Base-by-base conservation (phyloP, 2,797 vertebrate species). In the Tragelaphus oryx region DNA sequence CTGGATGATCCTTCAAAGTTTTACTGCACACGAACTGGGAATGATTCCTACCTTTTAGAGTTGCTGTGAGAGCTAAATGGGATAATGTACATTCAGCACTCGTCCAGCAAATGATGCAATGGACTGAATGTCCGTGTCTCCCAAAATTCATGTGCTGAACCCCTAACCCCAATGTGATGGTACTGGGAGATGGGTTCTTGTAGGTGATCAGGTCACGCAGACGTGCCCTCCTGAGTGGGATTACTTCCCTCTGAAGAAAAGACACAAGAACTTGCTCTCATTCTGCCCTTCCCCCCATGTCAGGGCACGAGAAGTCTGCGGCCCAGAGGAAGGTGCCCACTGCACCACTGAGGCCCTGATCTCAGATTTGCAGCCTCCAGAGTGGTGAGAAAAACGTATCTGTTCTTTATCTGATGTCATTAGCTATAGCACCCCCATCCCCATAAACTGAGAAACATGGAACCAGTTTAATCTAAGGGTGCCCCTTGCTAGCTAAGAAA, bases 201-300 rank as follows among this genome's bases (percentile, higher is more conserved):
- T 17, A 16, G 48, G 16, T 79, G 48, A 33, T 55, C 5, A 10
- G 30, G 37, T 57, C 5, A 22, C 5, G 8, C 2, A 17, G 59
- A 20, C 4, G 6, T 54, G 5, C 41, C 16, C 2, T 46, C 8
- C 6, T 6, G n/a, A 79, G 9, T 30, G 48, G 16, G 37, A 33
- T 33, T 28, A 28, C 37, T 46, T 22, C 16, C 57, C 28, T 79
- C 46, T 11, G 46, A 41, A 83, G 18, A 9, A 30, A 10, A 74
- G 33, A 78, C 33, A 13, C 4, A 18, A 24, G 59, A 89, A 9
- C 59, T 44, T n/a, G 33, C 52, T 59, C 6, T 79, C 10, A 2
- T 26, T 41, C 13, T 8, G 17, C 28, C 33, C 37, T 68, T 57
- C 8, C 37, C 6, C 3, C 5, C 17, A 8, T 0, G 0, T 18